phyloP scores from a whole-genome alignment of 2,888 invertebrate species.

The Bembecia ichneumoniformis region DNA sequence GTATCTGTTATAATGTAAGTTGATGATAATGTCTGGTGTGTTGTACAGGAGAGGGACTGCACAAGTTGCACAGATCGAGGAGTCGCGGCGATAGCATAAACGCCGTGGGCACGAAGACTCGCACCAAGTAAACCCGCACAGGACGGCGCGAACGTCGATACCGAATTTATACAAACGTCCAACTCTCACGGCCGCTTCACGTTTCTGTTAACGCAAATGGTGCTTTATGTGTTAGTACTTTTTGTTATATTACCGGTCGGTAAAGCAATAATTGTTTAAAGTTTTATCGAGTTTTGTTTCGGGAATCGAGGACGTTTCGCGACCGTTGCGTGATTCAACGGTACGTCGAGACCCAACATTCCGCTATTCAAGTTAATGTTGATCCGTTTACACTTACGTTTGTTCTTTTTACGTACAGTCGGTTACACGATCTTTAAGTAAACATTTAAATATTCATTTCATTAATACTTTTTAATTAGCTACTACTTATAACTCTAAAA shows the following conservation, averaged over 20 bases:
- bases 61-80: constrained; percentile 81
- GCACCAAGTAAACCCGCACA: constrained; percentile 51
- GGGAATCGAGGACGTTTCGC: constrained; percentile 35
- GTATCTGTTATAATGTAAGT: too few relatives aligned
- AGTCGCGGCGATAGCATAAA: constrained; percentile 88
- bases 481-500: too few relatives aligned
- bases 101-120: constrained; percentile 74
- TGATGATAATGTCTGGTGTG: too few relatives aligned
- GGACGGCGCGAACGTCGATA: constrained; percentile 23
- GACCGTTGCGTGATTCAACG: constrained; percentile 27
- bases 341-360: constrained; percentile 2
- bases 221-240: constrained; percentile 49
- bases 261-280: constrained; percentile 36
- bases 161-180: constrained; percentile 52
- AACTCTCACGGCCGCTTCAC: constrained; percentile 5
- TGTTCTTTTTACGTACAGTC: too few relatives aligned
- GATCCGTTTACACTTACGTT: too few relatives aligned
- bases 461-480: too few relatives aligned
- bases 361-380: too few relatives aligned
- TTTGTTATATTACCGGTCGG: constrained; percentile 22
- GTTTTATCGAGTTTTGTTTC: constrained; percentile 12
- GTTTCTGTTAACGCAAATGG: constrained; percentile 55
- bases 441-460: too few relatives aligned
- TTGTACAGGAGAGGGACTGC: constrained; percentile 74
- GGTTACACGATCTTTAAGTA: too few relatives aligned